Evolutionary conservation across 2,888 invertebrate species (phyloP).

Genomic region (Euzetes globulus): DNA sequence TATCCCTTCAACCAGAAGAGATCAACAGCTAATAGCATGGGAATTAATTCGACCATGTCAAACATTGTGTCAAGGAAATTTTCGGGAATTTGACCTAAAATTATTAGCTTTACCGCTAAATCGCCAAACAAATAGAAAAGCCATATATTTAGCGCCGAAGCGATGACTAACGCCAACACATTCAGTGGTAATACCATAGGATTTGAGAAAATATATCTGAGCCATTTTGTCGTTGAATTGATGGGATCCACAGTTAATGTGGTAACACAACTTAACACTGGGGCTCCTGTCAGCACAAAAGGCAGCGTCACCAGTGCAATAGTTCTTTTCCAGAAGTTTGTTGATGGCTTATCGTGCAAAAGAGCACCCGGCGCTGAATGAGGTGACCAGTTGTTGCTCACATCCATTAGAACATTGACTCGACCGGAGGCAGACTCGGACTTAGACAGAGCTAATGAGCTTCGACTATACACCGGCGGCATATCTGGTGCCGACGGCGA

Average conservation of each 20-base stretch:
- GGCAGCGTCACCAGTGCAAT: background rate
- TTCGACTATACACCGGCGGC: background rate
- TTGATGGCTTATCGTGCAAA: background rate
- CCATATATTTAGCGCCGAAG: background rate
- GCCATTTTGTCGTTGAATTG: background rate
- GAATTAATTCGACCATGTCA: background rate
- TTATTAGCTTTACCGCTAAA: background rate
- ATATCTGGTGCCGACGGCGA: background rate
- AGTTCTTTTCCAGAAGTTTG: background rate
- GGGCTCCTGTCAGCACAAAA: background rate
- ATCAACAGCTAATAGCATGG: background rate
- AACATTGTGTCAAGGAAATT: background rate
- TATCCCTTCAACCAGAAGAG: background rate
- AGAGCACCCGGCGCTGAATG: background rate
- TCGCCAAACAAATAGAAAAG: background rate
- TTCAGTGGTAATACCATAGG: background rate
- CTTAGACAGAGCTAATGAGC: background rate
- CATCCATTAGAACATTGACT: background rate
- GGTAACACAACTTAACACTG: background rate
- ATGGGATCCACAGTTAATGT: background rate
- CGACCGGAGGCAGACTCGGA: background rate
- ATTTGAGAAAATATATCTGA: background rate
- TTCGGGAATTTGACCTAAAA: slow-evolving; percentile 8
- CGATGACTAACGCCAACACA: background rate
- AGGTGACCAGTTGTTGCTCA: background rate